Evolutionary conservation across 2,797 vertebrate genomes (phyloP), one percentile per base, ranked within the genome.

Genomic region (Caiman crocodilus): DNA sequence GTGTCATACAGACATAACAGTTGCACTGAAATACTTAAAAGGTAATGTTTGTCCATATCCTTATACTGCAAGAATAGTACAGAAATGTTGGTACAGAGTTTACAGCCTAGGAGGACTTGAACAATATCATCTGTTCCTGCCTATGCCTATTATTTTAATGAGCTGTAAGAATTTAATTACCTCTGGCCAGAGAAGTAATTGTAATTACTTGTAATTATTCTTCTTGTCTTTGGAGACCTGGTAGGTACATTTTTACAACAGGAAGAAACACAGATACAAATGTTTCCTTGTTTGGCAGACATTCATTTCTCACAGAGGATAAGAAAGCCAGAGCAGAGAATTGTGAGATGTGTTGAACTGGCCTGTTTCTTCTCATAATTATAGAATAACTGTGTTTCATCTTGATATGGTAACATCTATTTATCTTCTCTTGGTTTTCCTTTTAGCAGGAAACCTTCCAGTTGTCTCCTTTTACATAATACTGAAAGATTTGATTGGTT

Each of bases 191-290:
- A 50, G 42, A 50, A 50, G 42, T 50, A 50, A 50, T 50, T 50
- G 42, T 16, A 28, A 28, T 42, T 25, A 28, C 65, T 78, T 58
- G 25, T 78, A 86, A 90, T 23, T 71, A 11, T 57, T 93, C 50
- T 85, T 88, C 75, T 3, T 71, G 58, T 82, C 26, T 20, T 71
- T 79, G 88, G 84, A 86, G 84, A 69, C 88, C 80, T 32, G 35
- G 25, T 9, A 58, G 28, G 14, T 76, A 55, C 30, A 79, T 86
- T 94, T 93, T 88, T 83, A 63, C 79, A 59, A 92, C 23, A 30
- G 26, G 56, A 74, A 85, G 65, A 76, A 87, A 90, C 67, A 86
- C 28, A 91, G 87, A 91, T 87, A n/a, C 82, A 88, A 74, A 3
- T 6, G 78, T 92, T 82, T 21, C 30, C 61, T 83, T 64, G 73